Evolutionary conservation across 2,113 vertebrate genomes (phyloP).

Genomic region (Chiloscyllium plagiosum): DNA sequence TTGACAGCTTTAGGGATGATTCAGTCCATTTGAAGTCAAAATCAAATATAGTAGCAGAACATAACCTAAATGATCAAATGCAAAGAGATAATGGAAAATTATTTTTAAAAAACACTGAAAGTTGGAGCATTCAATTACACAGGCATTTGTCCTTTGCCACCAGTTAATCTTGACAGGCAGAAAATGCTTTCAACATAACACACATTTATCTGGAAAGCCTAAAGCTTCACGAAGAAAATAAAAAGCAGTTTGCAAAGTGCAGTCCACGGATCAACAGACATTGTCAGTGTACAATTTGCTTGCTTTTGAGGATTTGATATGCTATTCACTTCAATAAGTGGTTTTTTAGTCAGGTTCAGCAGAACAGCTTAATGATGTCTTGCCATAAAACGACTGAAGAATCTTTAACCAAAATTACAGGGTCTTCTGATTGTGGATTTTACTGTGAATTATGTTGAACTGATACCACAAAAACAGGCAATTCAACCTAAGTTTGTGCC

Average conservation of each 20-base stretch:
- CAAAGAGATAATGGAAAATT: background rate
- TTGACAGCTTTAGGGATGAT: background rate
- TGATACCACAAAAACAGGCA: background rate
- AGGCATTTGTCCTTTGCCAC: background rate
- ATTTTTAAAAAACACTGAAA: background rate
- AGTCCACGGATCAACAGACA: background rate
- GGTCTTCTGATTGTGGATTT: background rate
- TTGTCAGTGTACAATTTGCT: background rate
- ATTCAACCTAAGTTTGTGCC: background rate
- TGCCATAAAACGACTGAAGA: background rate
- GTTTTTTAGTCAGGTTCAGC: background rate
- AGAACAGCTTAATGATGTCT: background rate
- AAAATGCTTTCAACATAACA: constrained; percentile 30
- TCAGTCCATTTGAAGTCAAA: background rate
- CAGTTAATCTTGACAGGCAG: background rate
- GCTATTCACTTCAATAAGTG: background rate
- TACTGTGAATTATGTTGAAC: background rate
- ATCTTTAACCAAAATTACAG: background rate
- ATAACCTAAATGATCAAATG: constrained; percentile 4
- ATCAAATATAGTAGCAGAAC: constrained; percentile 18
- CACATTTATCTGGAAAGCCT: background rate
- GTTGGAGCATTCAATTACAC: background rate
- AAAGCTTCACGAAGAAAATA: background rate
- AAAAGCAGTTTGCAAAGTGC: background rate
- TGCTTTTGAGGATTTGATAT: background rate